These are phyloP conservation scores for Columba livia DNA, from an alignment of 2,113 vertebrate species.

Conservation along the genomic window DNA sequence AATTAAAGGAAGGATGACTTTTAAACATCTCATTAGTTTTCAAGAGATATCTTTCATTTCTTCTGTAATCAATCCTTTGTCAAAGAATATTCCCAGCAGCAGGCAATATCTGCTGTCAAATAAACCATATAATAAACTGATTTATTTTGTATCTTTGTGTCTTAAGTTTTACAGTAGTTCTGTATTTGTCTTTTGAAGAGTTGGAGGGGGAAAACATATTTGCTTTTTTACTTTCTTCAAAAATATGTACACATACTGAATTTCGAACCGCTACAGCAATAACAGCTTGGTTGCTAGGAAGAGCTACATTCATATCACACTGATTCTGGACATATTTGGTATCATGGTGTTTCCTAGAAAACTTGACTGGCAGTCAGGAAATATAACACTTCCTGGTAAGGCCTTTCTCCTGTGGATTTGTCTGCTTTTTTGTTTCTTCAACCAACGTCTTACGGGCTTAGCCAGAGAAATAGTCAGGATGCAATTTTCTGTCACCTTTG, in stretches of 20 bases:
- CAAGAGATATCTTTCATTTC: constrained; percentile 25
- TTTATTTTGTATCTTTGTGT: neutral
- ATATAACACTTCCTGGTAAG: neutral
- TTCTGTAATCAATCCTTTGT: neutral
- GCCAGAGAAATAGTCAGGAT: neutral
- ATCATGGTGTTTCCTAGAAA: neutral
- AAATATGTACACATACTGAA: neutral
- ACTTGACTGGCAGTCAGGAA: neutral
- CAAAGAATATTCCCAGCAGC: neutral
- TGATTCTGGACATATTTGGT: neutral
- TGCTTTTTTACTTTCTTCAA: neutral
- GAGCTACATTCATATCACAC: neutral
- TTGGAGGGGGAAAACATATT: neutral
- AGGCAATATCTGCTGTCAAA: neutral
- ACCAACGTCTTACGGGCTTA: neutral
- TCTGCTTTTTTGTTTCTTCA: neutral
- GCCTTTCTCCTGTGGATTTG: neutral
- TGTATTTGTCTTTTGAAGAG: neutral
- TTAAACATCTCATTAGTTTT: constrained; percentile 48
- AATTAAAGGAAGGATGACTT: neutral
- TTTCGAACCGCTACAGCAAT: neutral
- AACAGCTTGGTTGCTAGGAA: neutral
- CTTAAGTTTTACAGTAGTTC: neutral
- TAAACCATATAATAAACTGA: neutral
- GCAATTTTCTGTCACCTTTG: neutral